These are phyloP conservation scores for Drosophila merina DNA, from an alignment of 2,888 invertebrate species.

Conservation along the genomic window DNA sequence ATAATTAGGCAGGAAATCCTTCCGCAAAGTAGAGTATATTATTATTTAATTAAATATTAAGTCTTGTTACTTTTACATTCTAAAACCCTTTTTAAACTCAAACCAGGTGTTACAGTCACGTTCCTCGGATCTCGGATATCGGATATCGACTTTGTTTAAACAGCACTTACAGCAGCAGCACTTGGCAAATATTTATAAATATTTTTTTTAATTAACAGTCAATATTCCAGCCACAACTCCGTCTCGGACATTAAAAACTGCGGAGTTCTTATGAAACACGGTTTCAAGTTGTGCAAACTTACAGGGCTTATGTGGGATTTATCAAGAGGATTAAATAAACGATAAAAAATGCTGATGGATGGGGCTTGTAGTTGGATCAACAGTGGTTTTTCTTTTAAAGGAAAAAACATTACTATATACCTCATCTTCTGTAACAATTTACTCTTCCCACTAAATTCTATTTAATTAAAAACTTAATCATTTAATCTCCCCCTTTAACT, in stretches of 20 bases:
- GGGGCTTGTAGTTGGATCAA: not conserved
- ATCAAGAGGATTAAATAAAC: not conserved
- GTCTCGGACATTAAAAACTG: not conserved
- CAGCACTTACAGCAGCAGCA: conserved; percentile 52
- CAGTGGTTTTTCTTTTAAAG: not conserved
- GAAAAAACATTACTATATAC: no score
- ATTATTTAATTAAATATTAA: not conserved
- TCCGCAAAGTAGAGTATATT: not conserved
- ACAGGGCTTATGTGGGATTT: conserved; percentile 22
- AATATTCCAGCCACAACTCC: conserved; percentile 46
- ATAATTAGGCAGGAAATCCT: conserved; percentile 21
- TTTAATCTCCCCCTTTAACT: conserved; percentile 10
- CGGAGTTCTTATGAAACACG: conserved; percentile 49
- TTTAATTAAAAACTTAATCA: no score
- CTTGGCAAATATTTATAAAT: conserved; percentile 54
- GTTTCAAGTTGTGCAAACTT: conserved; percentile 43
- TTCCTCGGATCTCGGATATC: conserved; percentile 17
- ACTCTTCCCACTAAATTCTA: no score
- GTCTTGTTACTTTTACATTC: not conserved
- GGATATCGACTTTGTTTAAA: conserved; percentile 42
- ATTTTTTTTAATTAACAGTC: conserved; percentile 65
- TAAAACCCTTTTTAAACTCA: not conserved
- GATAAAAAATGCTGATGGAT: not conserved
- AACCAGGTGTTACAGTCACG: conserved; percentile 38
- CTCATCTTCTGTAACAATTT: no score